Percentiles rank a stretch among this genome's conserved stretches.
Evolutionary conservation across 2,113 vertebrate genomes (phyloP).

Genomic region (Phrynosoma platyrhinos): DNA sequence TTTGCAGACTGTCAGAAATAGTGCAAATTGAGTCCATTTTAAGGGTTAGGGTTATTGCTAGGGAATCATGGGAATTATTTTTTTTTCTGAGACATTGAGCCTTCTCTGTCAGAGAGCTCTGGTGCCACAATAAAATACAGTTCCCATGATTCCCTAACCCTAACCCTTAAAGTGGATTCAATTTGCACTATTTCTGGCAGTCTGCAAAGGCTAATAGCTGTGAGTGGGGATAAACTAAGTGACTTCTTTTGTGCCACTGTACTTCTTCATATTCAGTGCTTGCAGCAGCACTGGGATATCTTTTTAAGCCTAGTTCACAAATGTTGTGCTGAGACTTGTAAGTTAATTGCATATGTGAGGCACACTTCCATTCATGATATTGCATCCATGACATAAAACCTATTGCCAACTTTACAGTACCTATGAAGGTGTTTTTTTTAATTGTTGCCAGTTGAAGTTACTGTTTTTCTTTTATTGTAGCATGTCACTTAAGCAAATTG

Average conservation of each 20-base stretch:
- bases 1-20: too few species aligned
- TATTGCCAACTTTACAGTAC: not conserved
- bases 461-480: not conserved
- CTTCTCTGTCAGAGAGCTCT: too few species aligned
- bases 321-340: not conserved
- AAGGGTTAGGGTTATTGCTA: too few species aligned
- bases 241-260: not conserved
- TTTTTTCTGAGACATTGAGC: too few species aligned
- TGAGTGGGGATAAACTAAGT: not conserved
- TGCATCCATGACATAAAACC: not conserved
- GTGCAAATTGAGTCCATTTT: too few species aligned
- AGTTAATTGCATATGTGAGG: not conserved
- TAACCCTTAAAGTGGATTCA: too few species aligned
- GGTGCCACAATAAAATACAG: too few species aligned
- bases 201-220: too few species aligned
- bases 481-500: not conserved
- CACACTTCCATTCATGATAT: not conserved
- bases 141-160: too few species aligned
- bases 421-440: not conserved
- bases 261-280: not conserved
- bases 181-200: too few species aligned
- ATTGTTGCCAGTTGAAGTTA: not conserved
- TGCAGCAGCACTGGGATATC: not conserved
- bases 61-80: too few species aligned
- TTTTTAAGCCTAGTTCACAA: not conserved